These are phyloP conservation scores for Linnaemya tessellans DNA, from an alignment of 2,888 invertebrate genomes.

Conservation along the genomic window DNA sequence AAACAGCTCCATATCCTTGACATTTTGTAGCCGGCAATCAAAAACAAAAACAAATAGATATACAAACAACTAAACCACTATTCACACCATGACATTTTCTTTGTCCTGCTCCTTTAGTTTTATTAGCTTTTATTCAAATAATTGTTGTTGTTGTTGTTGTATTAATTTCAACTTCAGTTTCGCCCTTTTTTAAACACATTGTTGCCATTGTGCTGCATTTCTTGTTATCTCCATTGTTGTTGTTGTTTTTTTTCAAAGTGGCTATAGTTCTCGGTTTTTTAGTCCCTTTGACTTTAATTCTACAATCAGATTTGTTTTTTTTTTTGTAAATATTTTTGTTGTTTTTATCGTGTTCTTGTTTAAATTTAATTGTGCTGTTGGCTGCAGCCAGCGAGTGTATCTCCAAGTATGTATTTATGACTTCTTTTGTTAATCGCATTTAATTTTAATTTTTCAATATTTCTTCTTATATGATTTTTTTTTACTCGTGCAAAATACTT, in stretches of 20 bases:
- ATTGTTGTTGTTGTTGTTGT: conserved; percentile 5
- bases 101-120: conserved; percentile 5
- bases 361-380: conserved; percentile 43
- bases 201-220: conserved; percentile 8
- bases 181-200: conserved; percentile 6
- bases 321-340: background rate
- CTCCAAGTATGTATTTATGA: conserved; percentile 27
- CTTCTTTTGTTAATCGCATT: conserved; percentile 50
- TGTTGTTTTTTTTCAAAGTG: background rate
- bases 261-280: conserved; percentile 29
- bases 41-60: background rate
- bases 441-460: background rate
- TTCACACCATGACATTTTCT: background rate
- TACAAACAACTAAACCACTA: background rate
- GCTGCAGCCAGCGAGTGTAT: conserved; percentile 23
- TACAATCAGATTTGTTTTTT: conserved; percentile 28
- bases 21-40: background rate
- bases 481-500: conserved; percentile 8
- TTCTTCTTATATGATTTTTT: background rate
- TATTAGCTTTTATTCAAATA: conserved; percentile 33
- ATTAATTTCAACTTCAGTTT: conserved; percentile 11
- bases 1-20: background rate
- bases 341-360: conserved; percentile 32
- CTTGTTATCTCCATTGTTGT: background rate
- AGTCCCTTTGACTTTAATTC: conserved; percentile 30